These are phyloP conservation scores for Meta bourneti DNA, from an alignment of 2,888 invertebrate species.

Conservation along the genomic window DNA sequence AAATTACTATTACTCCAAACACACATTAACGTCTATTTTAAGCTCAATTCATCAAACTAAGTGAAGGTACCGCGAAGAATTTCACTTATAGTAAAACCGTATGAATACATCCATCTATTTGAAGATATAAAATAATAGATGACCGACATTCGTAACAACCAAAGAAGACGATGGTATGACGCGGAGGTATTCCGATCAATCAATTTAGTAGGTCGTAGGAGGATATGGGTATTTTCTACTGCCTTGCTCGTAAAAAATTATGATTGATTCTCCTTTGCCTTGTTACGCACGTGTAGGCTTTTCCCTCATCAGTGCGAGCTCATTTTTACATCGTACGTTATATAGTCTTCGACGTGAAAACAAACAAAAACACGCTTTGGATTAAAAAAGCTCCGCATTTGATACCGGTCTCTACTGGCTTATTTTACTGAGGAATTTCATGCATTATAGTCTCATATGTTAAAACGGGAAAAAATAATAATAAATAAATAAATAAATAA, in stretches of 20 bases:
- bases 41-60: background rate
- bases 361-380: too few species aligned
- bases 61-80: background rate
- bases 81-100: background rate
- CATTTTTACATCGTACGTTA: background rate
- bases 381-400: too few species aligned
- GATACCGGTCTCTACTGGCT: too few species aligned
- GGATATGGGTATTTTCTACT: background rate
- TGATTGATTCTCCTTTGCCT: slow-evolving; percentile 15
- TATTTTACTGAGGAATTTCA: too few species aligned
- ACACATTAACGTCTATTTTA: background rate
- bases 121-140: background rate
- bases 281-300: background rate
- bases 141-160: background rate
- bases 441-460: too few species aligned
- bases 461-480: too few species aligned
- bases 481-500: too few species aligned
- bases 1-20: background rate
- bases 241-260: background rate
- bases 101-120: background rate
- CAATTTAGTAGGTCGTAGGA: background rate
- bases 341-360: background rate
- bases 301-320: background rate
- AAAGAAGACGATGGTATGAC: background rate
- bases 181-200: background rate